phyloP scores from a whole-genome alignment of 2,797 vertebrate genomes.

The Poecilia gillii region DNA sequence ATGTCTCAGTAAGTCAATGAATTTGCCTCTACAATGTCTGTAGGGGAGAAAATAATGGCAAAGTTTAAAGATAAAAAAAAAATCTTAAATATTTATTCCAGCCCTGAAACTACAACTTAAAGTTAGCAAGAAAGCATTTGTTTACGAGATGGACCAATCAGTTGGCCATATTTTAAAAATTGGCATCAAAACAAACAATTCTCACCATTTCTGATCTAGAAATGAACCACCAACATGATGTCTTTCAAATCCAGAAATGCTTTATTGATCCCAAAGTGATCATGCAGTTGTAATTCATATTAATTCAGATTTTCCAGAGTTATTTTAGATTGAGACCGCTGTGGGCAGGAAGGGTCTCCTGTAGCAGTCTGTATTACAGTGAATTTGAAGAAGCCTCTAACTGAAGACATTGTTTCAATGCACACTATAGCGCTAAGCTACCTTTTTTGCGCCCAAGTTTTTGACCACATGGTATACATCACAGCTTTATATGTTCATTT shows the following conservation, averaged over 20 bases:
- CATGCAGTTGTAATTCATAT: too few relatives aligned
- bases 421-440: neutral
- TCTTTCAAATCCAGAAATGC: too few relatives aligned
- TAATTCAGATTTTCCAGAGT: too few relatives aligned
- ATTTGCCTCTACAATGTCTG: neutral
- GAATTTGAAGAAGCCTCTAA: too few relatives aligned
- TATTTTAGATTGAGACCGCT: too few relatives aligned
- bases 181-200: neutral
- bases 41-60: neutral
- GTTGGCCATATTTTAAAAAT: neutral
- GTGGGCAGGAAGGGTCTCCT: too few relatives aligned
- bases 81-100: neutral
- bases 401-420: too few relatives aligned
- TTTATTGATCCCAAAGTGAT: too few relatives aligned
- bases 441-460: neutral
- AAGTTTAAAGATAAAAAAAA: neutral
- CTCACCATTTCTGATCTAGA: neutral
- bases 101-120: neutral
- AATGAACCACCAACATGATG: neutral
- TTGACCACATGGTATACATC: neutral
- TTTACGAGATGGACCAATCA: neutral
- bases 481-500: neutral
- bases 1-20: constrained; percentile 14
- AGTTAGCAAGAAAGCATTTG: neutral
- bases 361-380: too few relatives aligned